Percentiles rank a stretch among this genome's conserved stretches.
These are phyloP conservation scores for Peribatodes rhomboidaria DNA, from an alignment of 2,888 invertebrate species.

Conservation along the genomic window DNA sequence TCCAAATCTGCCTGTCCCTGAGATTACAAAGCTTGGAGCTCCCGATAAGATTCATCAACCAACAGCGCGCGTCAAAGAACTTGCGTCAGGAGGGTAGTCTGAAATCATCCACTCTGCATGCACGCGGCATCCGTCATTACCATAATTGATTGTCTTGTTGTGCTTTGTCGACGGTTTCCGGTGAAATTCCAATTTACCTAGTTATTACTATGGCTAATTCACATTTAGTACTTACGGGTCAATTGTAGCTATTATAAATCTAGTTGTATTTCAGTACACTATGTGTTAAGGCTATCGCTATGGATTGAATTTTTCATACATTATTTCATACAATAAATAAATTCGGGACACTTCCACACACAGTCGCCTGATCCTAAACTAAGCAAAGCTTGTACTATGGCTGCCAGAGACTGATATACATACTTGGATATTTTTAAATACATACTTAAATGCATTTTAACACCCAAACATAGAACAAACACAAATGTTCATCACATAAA, in stretches of 20 bases:
- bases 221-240: not conserved
- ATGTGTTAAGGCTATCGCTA: not conserved
- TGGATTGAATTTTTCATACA: not conserved
- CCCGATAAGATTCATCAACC: slow-evolving; percentile 41
- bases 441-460: too few species aligned
- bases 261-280: not conserved
- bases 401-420: too few species aligned
- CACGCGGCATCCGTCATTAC: slow-evolving; percentile 40
- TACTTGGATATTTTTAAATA: too few species aligned
- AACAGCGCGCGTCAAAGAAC: slow-evolving; percentile 37
- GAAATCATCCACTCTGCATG: slow-evolving; percentile 44
- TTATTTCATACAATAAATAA: too few species aligned
- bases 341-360: too few species aligned
- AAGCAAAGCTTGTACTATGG: too few species aligned
- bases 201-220: slow-evolving; percentile 4
- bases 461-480: too few species aligned
- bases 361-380: too few species aligned
- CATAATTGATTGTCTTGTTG: slow-evolving; percentile 50
- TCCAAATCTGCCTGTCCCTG: slow-evolving; percentile 22
- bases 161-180: slow-evolving; percentile 37
- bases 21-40: slow-evolving; percentile 35
- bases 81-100: slow-evolving; percentile 30
- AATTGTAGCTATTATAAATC: not conserved
- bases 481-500: too few species aligned
- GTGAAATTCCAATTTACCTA: slow-evolving; percentile 25